Conservation (phyloP, 2,113 vertebrate genomes). For the Centropristis striata region DNA sequence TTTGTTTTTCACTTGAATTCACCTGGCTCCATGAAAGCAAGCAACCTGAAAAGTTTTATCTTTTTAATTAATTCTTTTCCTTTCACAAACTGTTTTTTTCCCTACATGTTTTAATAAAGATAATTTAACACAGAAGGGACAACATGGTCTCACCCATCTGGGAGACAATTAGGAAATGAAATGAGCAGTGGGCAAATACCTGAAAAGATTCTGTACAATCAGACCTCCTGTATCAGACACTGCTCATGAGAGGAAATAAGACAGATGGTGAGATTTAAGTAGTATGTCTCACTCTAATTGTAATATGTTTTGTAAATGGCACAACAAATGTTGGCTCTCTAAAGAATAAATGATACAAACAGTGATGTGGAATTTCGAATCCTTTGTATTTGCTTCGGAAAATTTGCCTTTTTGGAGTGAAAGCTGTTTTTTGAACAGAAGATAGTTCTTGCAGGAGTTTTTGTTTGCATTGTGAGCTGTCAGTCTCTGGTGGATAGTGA, state of each 20-base stretch:
- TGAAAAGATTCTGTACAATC: background rate
- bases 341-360: background rate
- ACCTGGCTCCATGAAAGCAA: slow-evolving; percentile 13
- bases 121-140: background rate
- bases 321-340: background rate
- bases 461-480: background rate
- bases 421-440: background rate
- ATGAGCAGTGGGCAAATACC: background rate
- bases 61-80: slow-evolving; percentile 16
- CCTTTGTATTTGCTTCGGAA: background rate
- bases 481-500: background rate
- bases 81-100: background rate
- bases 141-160: background rate
- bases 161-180: background rate
- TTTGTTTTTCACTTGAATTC: slow-evolving; percentile 28
- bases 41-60: background rate
- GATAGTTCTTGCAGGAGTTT: background rate
- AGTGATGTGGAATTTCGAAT: background rate
- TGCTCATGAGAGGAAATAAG: background rate
- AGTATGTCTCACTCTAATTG: background rate
- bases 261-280: slow-evolving; percentile 1
- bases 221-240: background rate
- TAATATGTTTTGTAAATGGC: background rate
- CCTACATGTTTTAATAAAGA: background rate
- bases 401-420: background rate